These are phyloP conservation scores for Passerculus sandwichensis DNA, from an alignment of 2,797 vertebrate genomes.

Conservation along the genomic window DNA sequence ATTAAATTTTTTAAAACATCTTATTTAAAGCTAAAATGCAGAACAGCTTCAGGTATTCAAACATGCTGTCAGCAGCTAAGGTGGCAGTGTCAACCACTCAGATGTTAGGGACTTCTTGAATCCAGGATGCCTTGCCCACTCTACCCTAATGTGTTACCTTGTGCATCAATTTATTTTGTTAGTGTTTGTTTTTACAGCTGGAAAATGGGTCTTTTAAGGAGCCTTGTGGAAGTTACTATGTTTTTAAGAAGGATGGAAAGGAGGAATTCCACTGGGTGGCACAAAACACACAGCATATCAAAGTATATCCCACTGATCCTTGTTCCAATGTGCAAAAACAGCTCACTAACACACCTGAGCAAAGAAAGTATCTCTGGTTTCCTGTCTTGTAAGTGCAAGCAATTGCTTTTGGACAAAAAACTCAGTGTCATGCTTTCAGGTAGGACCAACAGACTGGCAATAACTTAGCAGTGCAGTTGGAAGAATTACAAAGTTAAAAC, in stretches of 20 bases:
- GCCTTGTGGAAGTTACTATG: not conserved
- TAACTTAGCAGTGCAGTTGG: not conserved
- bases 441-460: not conserved
- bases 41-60: not conserved
- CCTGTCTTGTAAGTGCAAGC: not conserved
- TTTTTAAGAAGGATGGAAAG: not conserved
- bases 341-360: not conserved
- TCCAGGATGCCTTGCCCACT: not conserved
- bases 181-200: not conserved
- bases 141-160: not conserved
- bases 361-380: not conserved
- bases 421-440: not conserved
- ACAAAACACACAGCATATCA: not conserved
- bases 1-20: not conserved
- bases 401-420: not conserved
- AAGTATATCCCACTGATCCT: not conserved
- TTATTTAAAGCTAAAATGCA: not conserved
- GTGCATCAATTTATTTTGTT: not conserved
- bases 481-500: not conserved
- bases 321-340: not conserved
- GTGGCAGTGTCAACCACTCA: not conserved
- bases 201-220: not conserved
- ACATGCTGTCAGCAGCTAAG: not conserved
- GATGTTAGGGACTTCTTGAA: fast-evolving
- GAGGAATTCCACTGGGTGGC: not conserved